Evolutionary conservation across 2,797 vertebrate genomes (phyloP), one percentile per base, ranked within the genome.

Genomic region (Rhinophrynus dorsalis): DNA sequence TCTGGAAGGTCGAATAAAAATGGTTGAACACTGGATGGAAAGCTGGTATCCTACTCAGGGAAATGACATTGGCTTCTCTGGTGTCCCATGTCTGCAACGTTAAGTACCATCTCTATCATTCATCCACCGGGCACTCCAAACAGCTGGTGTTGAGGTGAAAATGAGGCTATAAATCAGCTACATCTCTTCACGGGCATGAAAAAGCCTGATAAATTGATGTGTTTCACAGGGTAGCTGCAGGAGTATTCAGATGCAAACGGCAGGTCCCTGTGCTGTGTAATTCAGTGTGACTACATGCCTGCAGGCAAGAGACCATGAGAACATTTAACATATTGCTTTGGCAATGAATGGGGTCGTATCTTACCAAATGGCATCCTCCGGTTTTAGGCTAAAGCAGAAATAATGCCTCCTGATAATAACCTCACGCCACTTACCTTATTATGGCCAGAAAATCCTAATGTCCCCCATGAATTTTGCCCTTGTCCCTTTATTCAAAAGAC

Each of bases 131-230:
- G 42, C 86, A 87, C 92, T 82, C 84, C 75, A 87, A 95, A 92
- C 95, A 97, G 96, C 95, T 97, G 96, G 94, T 94, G 93, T 92
- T 82, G 84, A 85, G 85, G 85, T 64, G 88, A 86, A 90, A 90
- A 90, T 90, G 88, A 90, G 88, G 87, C 90, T 87, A 89, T 87
- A 89, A 89, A 86, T 88, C 90, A 89, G 90, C 85, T 86, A 86
- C 86, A 84, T 70, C 5, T 80, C 83, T 84, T 84, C 80, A 51
- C 32, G 38, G 84, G 87, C 81, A 64, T 90, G 44, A 83, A 83
- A 77, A 78, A 81, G 77, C 77, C 80, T 78, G 81, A 77, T 77
- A 83, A 82, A 84, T 82, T 56, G 42, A 68, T 63, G 76, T 59
- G 57, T 61, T 71, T 59, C 47, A 8, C 18, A 35, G 48, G 27